These are phyloP conservation scores for Exocentrus adspersus DNA, from an alignment of 2,888 invertebrate species.

Conservation along the genomic window DNA sequence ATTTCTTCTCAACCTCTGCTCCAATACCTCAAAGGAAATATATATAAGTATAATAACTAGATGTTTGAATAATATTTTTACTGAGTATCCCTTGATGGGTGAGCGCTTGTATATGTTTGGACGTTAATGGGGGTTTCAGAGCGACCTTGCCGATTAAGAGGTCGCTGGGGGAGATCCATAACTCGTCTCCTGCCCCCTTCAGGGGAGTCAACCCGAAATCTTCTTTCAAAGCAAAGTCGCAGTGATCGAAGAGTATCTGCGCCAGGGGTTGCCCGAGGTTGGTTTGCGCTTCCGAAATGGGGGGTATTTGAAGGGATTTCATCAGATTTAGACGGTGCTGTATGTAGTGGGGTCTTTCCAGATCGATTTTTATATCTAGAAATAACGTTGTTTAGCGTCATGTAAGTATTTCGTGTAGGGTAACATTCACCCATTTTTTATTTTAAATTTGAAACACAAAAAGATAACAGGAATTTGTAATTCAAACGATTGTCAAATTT, in stretches of 20 bases:
- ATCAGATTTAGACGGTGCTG: slow-evolving; percentile 35
- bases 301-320: slow-evolving; percentile 52
- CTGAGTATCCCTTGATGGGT: slow-evolving; percentile 62
- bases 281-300: slow-evolving; percentile 55
- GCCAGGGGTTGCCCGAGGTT: slow-evolving; percentile 58
- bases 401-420: not conserved
- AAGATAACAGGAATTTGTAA: too few species aligned
- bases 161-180: slow-evolving; percentile 64
- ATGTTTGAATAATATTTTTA: too few species aligned
- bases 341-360: slow-evolving; percentile 35
- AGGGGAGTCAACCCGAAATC: slow-evolving; percentile 56
- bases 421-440: not conserved
- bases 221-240: slow-evolving; percentile 52
- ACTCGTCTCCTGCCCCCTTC: slow-evolving; percentile 57
- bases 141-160: slow-evolving; percentile 60
- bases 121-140: slow-evolving; percentile 60
- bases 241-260: slow-evolving; percentile 54
- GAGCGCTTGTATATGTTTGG: slow-evolving; percentile 59
- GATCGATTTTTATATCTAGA: slow-evolving; percentile 25
- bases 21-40: slow-evolving; percentile 54
- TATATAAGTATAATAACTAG: too few species aligned
- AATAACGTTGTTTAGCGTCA: not conserved
- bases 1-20: slow-evolving; percentile 54
- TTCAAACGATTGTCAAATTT: too few species aligned
- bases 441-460: too few species aligned